Evolutionary conservation across 1,140 invertebrate species (phyloP), one percentile per base, ranked within the genome.

Genomic region (Eriocheir sinensis): DNA sequence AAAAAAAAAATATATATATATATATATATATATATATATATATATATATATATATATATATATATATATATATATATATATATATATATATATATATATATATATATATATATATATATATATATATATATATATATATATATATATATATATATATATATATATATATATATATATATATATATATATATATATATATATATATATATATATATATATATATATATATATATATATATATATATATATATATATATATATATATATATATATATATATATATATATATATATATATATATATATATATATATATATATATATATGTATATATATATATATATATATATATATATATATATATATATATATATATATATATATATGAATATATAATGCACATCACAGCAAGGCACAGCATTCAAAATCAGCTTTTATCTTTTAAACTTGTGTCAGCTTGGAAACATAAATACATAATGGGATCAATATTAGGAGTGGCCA

Each of bases 141-240:
- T 91, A 91, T 60, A 91, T 91, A 91, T 53, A 91, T 91, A 91
- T 53, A 91, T 91, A 48, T n/a, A 91, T 91, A 91, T 2, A 53
- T 91, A 91, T 91, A 91, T 91, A 91, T 91, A 91, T 91, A 91
- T 91, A 91, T 91, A 91, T 91, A 91, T 91, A 91, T 91, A 91
- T 91, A 91, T 91, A 91, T 91, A 91, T 91, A 91, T 91, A 91
- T 91, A 91, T 91, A 91, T 91, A 91, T 53, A 91, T 91, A 91
- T 91, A 91, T 91, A 91, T 91, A 91, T 91, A 91, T 91, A 91
- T 91, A 91, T 91, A 91, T 91, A 60, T 91, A 91, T 91, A 91
- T 91, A 91, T 88, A 6, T 88, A 88, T 88, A 27, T 41, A 36
- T 38, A 36, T 38, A 27, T 3, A 88, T 38, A 88, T 38, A 3